Percentiles rank a stretch among this genome's conserved stretches.
These are phyloP conservation scores for Octopus sinensis DNA, from an alignment of 1,140 invertebrate species.

Conservation along the genomic window DNA sequence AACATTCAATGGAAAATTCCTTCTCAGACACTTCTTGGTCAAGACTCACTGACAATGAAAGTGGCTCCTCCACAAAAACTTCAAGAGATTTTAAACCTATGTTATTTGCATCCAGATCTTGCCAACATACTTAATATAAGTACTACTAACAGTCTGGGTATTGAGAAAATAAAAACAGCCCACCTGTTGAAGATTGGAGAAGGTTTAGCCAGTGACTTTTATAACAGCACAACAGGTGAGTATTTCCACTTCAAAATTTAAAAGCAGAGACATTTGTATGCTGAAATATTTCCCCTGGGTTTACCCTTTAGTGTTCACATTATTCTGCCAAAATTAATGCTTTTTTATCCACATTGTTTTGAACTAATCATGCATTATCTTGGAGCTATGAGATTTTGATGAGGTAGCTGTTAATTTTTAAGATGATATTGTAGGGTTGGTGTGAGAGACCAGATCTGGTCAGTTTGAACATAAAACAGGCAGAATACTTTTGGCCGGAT, in stretches of 20 bases:
- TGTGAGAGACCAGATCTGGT: no score
- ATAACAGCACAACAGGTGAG: neutral
- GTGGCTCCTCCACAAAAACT: constrained; percentile 47
- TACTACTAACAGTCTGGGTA: constrained; percentile 44
- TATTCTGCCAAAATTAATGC: no score
- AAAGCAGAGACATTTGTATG: no score
- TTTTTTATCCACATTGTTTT: no score
- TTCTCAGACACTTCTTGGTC: constrained; percentile 47
- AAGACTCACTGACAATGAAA: constrained; percentile 40
- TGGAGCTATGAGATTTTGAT: no score
- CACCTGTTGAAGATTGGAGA: constrained; percentile 50
- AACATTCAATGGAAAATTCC: constrained; percentile 46
- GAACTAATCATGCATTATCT: no score
- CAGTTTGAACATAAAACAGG: no score
- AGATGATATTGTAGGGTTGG: no score
- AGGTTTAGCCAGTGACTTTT: constrained; percentile 24
- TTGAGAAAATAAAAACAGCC: constrained; percentile 44
- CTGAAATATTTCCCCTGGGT: no score
- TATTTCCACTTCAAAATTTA: neutral
- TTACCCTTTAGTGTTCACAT: no score
- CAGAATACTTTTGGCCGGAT: no score
- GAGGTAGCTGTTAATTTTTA: no score
- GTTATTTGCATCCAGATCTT: constrained; percentile 48
- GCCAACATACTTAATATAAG: constrained; percentile 35
- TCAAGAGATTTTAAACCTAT: constrained; percentile 41